These are phyloP conservation scores for Epizoanthus rinbou DNA, from an alignment of 92 coral and sea anemone genomes.

Conservation along the genomic window DNA sequence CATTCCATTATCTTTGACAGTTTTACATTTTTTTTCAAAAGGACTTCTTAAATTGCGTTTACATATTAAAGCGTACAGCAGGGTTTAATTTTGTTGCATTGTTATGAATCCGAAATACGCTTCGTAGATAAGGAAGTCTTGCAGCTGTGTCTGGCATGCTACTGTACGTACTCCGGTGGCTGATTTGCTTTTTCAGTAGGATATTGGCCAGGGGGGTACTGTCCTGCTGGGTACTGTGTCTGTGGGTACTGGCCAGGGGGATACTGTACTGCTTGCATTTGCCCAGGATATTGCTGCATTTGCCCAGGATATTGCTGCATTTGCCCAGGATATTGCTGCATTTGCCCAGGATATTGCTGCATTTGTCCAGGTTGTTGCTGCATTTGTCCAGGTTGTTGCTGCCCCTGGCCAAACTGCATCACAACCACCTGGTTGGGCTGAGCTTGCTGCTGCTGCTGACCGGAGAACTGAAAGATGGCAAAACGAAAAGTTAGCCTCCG, in stretches of 20 bases:
- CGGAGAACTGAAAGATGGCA: neutral
- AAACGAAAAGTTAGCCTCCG: neutral
- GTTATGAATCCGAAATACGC: too few species aligned
- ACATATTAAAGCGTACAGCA: too few species aligned
- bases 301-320: too few species aligned
- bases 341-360: too few species aligned
- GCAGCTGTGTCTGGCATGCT: neutral
- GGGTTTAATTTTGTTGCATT: too few species aligned
- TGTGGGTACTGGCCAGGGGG: slow-evolving; percentile 5
- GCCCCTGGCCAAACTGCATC: slow-evolving; percentile 17
- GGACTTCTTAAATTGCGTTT: too few species aligned
- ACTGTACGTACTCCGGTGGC: neutral
- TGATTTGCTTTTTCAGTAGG: neutral
- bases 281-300: too few species aligned
- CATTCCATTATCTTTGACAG: too few species aligned
- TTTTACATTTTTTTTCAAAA: too few species aligned
- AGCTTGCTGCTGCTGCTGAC: neutral
- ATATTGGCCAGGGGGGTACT: neutral
- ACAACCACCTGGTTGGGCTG: neutral
- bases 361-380: too few species aligned
- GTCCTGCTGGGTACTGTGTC: neutral
- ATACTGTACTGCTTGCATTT: neutral
- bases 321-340: too few species aligned
- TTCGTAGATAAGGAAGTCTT: too few species aligned
- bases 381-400: neutral